A percentile compares a stretch with the other conserved stretches of the same genome.
Evolutionary conservation across 2,797 vertebrate genomes (phyloP).

Genomic region (Chaetodon trifasciatus): DNA sequence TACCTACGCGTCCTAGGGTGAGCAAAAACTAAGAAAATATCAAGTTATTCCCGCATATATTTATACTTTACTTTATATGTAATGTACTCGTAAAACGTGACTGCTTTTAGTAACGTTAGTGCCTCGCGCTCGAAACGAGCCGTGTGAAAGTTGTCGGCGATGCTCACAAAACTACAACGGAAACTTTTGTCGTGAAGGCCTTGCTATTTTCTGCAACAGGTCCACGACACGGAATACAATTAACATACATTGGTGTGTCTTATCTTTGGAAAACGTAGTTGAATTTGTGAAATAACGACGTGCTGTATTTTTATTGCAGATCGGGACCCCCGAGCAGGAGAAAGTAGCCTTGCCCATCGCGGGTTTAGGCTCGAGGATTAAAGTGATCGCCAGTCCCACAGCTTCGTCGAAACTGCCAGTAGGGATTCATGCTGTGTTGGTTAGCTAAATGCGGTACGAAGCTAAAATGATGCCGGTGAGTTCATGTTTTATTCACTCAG

Average conservation of each 20-base stretch:
- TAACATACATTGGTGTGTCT: background rate
- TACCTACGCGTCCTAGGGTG: constrained; percentile 52
- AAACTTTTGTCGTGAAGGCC: constrained; percentile 83
- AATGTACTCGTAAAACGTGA: fast-evolving
- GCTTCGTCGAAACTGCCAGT: constrained; percentile 79
- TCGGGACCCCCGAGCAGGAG: constrained; percentile 51
- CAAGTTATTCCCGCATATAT: fast-evolving
- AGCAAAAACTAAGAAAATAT: constrained; percentile 42
- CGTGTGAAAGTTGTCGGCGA: constrained; percentile 71
- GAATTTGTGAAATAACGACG: background rate
- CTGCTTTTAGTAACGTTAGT: background rate
- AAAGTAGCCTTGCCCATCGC: constrained; percentile 69
- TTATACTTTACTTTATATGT: background rate
- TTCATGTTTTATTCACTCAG: constrained; percentile 34
- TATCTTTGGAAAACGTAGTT: background rate
- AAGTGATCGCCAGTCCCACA: constrained; percentile 64
- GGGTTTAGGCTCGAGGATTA: constrained; percentile 71
- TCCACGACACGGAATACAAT: constrained; percentile 47
- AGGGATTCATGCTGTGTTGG: constrained; percentile 68
- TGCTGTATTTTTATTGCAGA: constrained; percentile 54
- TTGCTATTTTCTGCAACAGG: constrained; percentile 82
- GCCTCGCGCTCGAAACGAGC: background rate
- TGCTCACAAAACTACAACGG: constrained; percentile 67
- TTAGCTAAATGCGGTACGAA: constrained; percentile 92
- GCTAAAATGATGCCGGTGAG: constrained; percentile 99